These are phyloP conservation scores for Ectemnius continuus DNA, from an alignment of 2,888 invertebrate genomes.

Conservation along the genomic window DNA sequence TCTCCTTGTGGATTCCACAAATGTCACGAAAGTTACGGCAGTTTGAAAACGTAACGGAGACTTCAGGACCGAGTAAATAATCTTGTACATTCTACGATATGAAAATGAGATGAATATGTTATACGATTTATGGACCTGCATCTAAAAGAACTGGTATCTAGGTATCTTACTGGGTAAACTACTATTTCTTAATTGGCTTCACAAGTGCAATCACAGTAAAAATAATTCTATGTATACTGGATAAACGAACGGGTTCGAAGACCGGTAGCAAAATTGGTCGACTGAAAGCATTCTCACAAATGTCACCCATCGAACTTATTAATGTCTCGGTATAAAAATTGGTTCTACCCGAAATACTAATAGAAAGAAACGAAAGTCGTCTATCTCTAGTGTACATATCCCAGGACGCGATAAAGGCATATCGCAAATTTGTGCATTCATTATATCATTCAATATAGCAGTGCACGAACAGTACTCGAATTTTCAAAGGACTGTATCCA, in stretches of 20 bases:
- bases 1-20: constrained; percentile 1
- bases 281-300: constrained; percentile 26
- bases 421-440: constrained; percentile 39
- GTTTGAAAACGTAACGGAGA: not conserved
- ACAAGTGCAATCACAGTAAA: constrained; percentile 56
- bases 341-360: constrained; percentile 38
- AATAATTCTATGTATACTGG: constrained; percentile 50
- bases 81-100: not conserved
- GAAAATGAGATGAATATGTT: not conserved
- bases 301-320: constrained; percentile 38
- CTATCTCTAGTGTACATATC: constrained; percentile 13
- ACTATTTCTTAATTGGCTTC: constrained; percentile 11
- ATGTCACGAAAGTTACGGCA: constrained; percentile 1
- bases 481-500: constrained; percentile 34
- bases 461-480: constrained; percentile 27
- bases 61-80: not conserved
- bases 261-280: constrained; percentile 15
- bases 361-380: constrained; percentile 31
- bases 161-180: constrained; percentile 15
- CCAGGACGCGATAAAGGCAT: constrained; percentile 30
- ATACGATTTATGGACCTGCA: not conserved
- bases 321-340: constrained; percentile 46
- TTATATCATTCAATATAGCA: constrained; percentile 23
- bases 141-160: constrained; percentile 2
- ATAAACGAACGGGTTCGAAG: constrained; percentile 31